These are phyloP conservation scores for Macquaria australasica DNA, from an alignment of 2,113 vertebrate species.

Conservation along the genomic window DNA sequence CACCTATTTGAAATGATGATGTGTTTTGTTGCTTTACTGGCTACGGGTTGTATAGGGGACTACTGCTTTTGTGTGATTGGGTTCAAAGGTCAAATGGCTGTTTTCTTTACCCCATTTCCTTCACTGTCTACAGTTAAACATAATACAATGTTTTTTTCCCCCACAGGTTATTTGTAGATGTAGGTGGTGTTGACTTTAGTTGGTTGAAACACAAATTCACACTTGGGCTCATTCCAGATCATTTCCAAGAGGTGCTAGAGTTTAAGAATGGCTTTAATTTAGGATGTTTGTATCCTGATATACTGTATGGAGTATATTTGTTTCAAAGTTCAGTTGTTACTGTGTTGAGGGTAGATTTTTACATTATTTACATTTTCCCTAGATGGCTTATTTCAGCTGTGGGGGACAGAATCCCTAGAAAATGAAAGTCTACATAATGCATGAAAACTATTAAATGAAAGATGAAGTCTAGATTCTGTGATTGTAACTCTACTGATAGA, in stretches of 20 bases:
- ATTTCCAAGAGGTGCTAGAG: not conserved
- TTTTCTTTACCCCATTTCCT: not conserved
- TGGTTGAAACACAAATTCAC: not conserved
- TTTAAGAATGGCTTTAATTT: constrained; percentile 5
- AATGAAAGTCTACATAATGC: constrained; percentile 13
- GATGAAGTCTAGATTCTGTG: not conserved
- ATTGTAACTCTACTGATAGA: not conserved
- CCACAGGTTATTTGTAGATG: not conserved
- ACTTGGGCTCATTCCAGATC: not conserved
- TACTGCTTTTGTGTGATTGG: not conserved
- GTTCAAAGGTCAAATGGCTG: not conserved
- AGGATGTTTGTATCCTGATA: not conserved
- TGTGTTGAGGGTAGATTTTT: constrained; percentile 9
- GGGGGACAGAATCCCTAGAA: not conserved
- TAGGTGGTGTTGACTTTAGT: not conserved
- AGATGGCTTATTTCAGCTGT: not conserved
- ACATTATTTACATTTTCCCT: not conserved
- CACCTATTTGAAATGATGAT: constrained; percentile 7
- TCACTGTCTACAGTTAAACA: not conserved
- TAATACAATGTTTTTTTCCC: not conserved
- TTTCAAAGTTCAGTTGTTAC: not conserved
- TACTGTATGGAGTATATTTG: not conserved
- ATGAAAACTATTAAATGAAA: constrained; percentile 10
- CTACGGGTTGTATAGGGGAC: not conserved
- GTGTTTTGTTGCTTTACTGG: not conserved